A percentile compares a stretch with the other conserved stretches of the same genome.
phyloP scores from a whole-genome alignment of 2,113 vertebrate species.

The Brevimyrus niger region DNA sequence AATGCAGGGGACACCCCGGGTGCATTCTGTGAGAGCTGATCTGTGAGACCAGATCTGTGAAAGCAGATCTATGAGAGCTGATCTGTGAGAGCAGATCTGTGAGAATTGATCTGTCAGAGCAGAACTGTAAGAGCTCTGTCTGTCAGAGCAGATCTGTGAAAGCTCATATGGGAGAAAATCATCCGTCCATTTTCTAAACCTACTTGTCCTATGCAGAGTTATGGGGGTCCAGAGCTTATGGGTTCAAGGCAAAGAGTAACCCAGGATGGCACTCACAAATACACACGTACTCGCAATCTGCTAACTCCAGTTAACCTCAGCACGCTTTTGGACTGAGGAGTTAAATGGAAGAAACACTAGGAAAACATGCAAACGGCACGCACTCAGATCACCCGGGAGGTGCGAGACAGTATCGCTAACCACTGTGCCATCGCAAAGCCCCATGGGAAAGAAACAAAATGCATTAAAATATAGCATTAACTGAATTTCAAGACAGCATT shows the following conservation, averaged over 20 bases:
- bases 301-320: background rate
- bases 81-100: no score
- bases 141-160: no score
- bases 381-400: background rate
- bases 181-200: background rate
- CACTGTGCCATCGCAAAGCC: background rate
- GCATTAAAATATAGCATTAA: background rate
- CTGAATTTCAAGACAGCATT: background rate
- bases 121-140: no score
- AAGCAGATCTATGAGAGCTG: no score
- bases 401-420: background rate
- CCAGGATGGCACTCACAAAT: background rate
- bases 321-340: background rate
- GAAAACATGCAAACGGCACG: no score
- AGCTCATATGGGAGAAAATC: background rate
- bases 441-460: background rate
- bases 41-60: no score
- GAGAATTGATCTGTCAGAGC: no score
- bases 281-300: background rate
- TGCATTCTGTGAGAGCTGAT: background rate
- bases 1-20: background rate
- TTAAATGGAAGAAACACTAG: background rate
- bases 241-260: background rate
- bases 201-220: background rate
- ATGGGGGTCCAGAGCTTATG: background rate